Evolutionary conservation across 2,888 invertebrate genomes (phyloP).

Genomic region (Thymelicus sylvestris): DNA sequence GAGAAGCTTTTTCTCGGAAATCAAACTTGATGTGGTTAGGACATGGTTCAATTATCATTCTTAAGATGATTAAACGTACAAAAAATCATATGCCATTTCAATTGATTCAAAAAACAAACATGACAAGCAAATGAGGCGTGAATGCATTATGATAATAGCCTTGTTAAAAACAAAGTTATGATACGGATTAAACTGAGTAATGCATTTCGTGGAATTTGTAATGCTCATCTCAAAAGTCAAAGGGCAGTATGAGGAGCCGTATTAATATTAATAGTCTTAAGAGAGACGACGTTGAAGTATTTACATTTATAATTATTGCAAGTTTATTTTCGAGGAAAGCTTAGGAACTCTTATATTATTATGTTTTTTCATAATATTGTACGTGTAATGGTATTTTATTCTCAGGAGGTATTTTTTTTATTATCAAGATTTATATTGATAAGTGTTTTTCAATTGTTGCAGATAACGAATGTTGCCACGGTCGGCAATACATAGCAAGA

Average conservation of each 20-base stretch:
- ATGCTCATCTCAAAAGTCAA: constrained; percentile 16
- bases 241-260: constrained; percentile 55
- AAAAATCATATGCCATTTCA: not conserved
- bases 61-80: not conserved
- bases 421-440: constrained; percentile 12
- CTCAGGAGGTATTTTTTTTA: no score
- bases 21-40: constrained; percentile 40
- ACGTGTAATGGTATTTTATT: not conserved
- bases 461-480: constrained; percentile 80
- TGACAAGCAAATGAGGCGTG: not conserved
- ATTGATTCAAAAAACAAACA: constrained; percentile 2
- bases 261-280: constrained; percentile 50
- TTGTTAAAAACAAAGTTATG: not conserved
- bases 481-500: constrained; percentile 68
- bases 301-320: constrained; percentile 20
- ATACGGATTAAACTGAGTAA: constrained; percentile 12
- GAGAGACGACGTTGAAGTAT: no score
- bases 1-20: constrained; percentile 42
- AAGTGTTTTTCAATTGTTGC: constrained; percentile 70
- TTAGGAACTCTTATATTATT: not conserved
- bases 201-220: constrained; percentile 12
- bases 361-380: no score
- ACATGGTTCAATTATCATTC: constrained; percentile 4
- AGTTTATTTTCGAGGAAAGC: constrained; percentile 35
- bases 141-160: constrained; percentile 1